Percentiles rank a stretch among this genome's conserved stretches.
phyloP scores from a whole-genome alignment of 2,113 vertebrate genomes.

The Deroptyus accipitrinus region DNA sequence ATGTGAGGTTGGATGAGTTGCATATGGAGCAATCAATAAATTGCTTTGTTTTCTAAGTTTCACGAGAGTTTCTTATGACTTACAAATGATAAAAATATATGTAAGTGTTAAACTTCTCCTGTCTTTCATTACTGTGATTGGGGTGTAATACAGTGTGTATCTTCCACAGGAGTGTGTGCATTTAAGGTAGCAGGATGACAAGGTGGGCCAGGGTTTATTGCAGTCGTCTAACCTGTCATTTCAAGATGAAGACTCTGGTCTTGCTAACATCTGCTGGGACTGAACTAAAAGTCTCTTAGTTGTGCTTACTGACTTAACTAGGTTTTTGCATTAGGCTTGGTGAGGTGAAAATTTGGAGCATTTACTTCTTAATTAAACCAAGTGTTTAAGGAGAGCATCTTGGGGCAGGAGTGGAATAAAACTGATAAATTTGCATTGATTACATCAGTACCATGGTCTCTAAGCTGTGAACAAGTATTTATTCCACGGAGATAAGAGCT shows the following conservation, averaged over 20 bases:
- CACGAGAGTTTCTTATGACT: background rate
- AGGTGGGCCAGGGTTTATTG: background rate
- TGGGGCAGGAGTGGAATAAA: background rate
- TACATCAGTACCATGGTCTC: background rate
- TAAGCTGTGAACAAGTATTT: background rate
- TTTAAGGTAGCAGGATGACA: background rate
- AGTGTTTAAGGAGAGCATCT: background rate
- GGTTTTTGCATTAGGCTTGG: background rate
- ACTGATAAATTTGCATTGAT: background rate
- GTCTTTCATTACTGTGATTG: background rate
- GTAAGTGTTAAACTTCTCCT: background rate
- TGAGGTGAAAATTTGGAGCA: background rate
- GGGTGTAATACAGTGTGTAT: accelerated
- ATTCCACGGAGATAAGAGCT: background rate
- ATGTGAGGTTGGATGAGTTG: background rate
- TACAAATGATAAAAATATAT: background rate
- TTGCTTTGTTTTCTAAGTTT: background rate
- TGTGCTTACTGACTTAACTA: background rate
- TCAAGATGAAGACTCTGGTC: background rate
- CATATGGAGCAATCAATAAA: background rate
- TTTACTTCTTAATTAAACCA: background rate
- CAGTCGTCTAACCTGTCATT: background rate
- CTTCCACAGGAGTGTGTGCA: background rate
- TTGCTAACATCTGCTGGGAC: background rate
- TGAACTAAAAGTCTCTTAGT: background rate